A percentile compares a stretch with the other conserved stretches of the same genome.
Conservation (phyloP, 2,888 invertebrate genomes). For the Thysanoteuthis rhombus region DNA sequence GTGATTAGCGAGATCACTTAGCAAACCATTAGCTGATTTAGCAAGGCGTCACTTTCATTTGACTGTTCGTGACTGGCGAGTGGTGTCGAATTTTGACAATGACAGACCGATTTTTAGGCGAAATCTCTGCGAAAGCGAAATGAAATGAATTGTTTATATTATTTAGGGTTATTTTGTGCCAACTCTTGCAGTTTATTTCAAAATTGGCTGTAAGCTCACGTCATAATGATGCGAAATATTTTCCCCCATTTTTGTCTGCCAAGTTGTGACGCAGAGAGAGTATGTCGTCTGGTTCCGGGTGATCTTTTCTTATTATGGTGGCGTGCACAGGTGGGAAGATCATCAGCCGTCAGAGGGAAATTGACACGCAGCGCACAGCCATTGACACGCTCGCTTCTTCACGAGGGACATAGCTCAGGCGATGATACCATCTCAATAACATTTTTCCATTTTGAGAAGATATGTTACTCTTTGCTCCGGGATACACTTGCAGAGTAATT, state of each 20-base stretch:
- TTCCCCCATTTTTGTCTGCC: not conserved
- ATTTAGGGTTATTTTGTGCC: not conserved
- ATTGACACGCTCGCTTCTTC: not conserved
- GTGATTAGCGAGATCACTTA: not conserved
- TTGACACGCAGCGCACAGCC: not conserved
- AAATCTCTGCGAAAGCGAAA: not conserved
- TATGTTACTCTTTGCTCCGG: not conserved
- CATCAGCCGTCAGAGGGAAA: not conserved
- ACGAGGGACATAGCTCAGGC: not conserved
- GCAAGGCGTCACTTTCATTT: not conserved
- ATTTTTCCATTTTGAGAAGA: slow-evolving; percentile 1
- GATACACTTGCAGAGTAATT: not conserved
- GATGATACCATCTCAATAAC: not conserved
- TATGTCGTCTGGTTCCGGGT: not conserved
- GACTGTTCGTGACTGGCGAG: not conserved
- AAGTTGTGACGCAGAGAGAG: not conserved
- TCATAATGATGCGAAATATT: not conserved
- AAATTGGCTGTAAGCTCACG: not conserved
- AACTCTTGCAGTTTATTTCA: not conserved
- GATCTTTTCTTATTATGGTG: not conserved
- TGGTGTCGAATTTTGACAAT: not conserved
- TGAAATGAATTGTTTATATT: not conserved
- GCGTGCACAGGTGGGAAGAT: not conserved
- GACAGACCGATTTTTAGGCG: not conserved
- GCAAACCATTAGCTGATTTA: not conserved